These are phyloP conservation scores for Augochlorella aurata DNA, from an alignment of 2,888 invertebrate genomes.

Conservation along the genomic window DNA sequence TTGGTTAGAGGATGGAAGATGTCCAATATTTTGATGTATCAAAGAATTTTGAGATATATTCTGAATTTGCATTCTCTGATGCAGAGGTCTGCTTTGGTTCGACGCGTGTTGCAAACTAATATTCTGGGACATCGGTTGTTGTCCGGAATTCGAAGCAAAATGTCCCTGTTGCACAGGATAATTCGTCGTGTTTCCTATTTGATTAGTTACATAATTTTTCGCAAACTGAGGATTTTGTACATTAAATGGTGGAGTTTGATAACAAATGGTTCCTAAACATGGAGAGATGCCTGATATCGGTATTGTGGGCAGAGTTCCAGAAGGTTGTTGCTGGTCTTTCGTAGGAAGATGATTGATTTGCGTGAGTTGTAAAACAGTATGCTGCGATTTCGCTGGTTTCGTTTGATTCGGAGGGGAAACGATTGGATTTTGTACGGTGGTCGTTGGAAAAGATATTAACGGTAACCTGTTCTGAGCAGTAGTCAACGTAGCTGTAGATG, in stretches of 20 bases:
- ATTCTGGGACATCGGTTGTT: slow-evolving; percentile 62
- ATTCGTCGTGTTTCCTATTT: slow-evolving; percentile 58
- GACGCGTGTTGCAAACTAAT: slow-evolving; percentile 58
- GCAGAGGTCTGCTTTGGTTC: slow-evolving; percentile 60
- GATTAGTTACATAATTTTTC: slow-evolving; percentile 72
- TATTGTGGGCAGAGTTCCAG: slow-evolving; percentile 44
- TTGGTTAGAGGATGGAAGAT: slow-evolving; percentile 44
- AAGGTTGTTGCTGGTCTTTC: slow-evolving; percentile 55
- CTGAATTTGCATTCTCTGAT: slow-evolving; percentile 53
- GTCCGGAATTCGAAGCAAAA: slow-evolving; percentile 50
- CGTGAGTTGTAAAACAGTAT: slow-evolving; percentile 33
- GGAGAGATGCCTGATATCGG: slow-evolving; percentile 53
- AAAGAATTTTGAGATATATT: slow-evolving; percentile 50
- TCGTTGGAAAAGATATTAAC: slow-evolving; percentile 59
- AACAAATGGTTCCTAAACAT: slow-evolving; percentile 62
- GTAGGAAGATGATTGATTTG: slow-evolving; percentile 55
- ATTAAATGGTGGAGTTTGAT: slow-evolving; percentile 73
- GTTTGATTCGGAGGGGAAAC: slow-evolving; percentile 34
- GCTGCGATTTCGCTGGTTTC: slow-evolving; percentile 52
- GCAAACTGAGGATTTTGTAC: slow-evolving; percentile 76
- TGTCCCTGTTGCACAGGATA: slow-evolving; percentile 66
- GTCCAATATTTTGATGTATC: slow-evolving; percentile 55
- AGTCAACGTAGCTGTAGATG: slow-evolving; percentile 37
- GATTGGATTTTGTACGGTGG: slow-evolving; percentile 44
- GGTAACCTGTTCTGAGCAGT: slow-evolving; percentile 66